Evolutionary conservation across 2,797 vertebrate genomes (phyloP), one percentile per base, ranked within the genome.

Genomic region (Tokudaia tokunoshimensis): DNA sequence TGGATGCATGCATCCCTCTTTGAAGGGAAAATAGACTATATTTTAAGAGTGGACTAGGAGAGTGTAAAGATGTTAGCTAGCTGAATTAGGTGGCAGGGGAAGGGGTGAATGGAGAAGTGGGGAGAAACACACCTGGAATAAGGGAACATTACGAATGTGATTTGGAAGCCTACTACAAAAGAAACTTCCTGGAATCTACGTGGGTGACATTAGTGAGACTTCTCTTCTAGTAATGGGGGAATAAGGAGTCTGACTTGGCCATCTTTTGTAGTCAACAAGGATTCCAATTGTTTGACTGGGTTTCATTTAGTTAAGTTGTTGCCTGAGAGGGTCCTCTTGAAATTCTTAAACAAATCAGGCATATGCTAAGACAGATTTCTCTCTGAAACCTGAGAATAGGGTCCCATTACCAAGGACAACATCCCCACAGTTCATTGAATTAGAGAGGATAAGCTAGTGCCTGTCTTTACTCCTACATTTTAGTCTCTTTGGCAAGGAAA

Each of bases 1-100:
- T 1, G 34, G 0, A 26, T 59, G 0, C 1, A 47, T 84, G 26
- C 4, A 31, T 22, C 59, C 9, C 5, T 4, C 41, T 4, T 44
- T 19, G 81, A 34, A 65, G 26, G 15, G 59, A 41, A 20, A 83
- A 63, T 31, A 44, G 3, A 63, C 65, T 44, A 82, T 29, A 31
- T 31, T 84, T 6, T 65, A 14, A 44, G 37, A 59, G 17, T 44
- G 26, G 15, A 63, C 7, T 20, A 29, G 6, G 12, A 24, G 22
- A 2, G 29, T 7, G 12, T 82, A 41, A 37, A 72, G 70, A n/a
- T 72, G 19, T 37, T 72, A 63, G 14, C 37, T 24, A 17, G 57
- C 26, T 17, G 22, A 41, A 31, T 63, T 37, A 31, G n/a, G 24
- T 63, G 24, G 0, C 24, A 63, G n/a, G 3, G 13, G 8, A 83